These are phyloP conservation scores for Typhlichthys eigenmanni DNA, from an alignment of 2,797 vertebrate species.

Conservation along the genomic window DNA sequence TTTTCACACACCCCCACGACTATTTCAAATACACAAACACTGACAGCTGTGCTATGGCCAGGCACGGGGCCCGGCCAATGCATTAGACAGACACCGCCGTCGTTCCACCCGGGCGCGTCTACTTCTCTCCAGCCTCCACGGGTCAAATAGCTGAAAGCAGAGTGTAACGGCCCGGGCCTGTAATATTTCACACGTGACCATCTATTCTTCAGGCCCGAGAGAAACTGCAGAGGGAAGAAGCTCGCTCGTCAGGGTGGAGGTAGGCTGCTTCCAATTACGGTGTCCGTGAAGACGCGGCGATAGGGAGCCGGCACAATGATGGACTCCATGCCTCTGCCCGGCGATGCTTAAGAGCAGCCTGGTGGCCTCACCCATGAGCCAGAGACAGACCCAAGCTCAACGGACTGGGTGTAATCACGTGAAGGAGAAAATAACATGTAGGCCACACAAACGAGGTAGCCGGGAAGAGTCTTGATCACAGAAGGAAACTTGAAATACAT, in stretches of 20 bases:
- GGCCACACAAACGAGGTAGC: neutral
- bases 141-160: constrained; percentile 56
- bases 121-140: constrained; percentile 36
- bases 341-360: constrained; percentile 19
- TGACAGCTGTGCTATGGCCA: constrained; percentile 73
- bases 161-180: constrained; percentile 34
- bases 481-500: neutral
- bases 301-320: constrained; percentile 33
- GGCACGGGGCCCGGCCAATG: constrained; percentile 17
- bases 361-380: constrained; percentile 10
- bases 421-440: neutral
- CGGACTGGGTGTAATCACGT: neutral
- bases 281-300: constrained; percentile 38
- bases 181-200: constrained; percentile 65
- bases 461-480: neutral
- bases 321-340: constrained; percentile 40
- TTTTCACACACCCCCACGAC: constrained; percentile 55
- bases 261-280: constrained; percentile 63
- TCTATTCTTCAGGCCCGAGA: constrained; percentile 32
- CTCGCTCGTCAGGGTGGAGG: constrained; percentile 16
- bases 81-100: constrained; percentile 25
- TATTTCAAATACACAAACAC: constrained; percentile 72
- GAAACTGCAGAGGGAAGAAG: constrained; percentile 12
- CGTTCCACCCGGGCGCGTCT: constrained; percentile 14
- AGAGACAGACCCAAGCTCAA: constrained; percentile 19